Evolutionary conservation across 2,797 vertebrate genomes (phyloP), one percentile per base, ranked within the genome.

Genomic region (Babyrousa celebensis): DNA sequence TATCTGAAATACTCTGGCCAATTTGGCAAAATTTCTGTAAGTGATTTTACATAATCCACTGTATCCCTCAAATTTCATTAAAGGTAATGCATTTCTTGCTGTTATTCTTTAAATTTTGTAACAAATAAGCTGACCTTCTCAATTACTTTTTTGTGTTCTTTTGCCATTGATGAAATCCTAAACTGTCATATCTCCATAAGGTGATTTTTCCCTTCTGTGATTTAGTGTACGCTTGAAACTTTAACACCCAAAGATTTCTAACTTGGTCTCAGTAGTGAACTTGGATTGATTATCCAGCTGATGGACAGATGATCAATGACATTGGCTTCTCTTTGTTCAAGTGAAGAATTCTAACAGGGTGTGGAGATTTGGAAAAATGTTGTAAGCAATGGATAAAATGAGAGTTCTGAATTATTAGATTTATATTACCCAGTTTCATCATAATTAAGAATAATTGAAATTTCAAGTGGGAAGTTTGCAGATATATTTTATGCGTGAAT

Each of bases 181-280:
- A 68, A 78, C 63, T 78, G 52, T 85, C 60, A 65, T 7, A 91
- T 85, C 82, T 93, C 65, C 89, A 43, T 85, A 82, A 91, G 63
- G 15, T 79, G 5, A 60, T 70, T 94, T 92, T 91, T 78, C 48
- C 29, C 29, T 8, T 88, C 75, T 62, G 17, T 12, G 10, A 68
- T 29, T 6, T 56, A 89, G 65, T 58, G 17, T 84, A 12, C 10
- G 9, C 12, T 95, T 79, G 36, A 93, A 89, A 79, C 0, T 36
- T 91, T 91, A 68, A 85, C 14, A 85, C 2, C 10, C 27, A 72
- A 95, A 90, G 23, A 92, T 75, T 12, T 60, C 17, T 52, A 85
- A 74, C 25, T 63, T n/a, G 15, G 77, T 84, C 25, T 91, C 65
- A 80, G 4, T 18, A 27, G 2, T 83, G 23, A 95, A 94, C 3